phyloP scores from a whole-genome alignment of 2,888 invertebrate genomes.

The Agrilus mali region DNA sequence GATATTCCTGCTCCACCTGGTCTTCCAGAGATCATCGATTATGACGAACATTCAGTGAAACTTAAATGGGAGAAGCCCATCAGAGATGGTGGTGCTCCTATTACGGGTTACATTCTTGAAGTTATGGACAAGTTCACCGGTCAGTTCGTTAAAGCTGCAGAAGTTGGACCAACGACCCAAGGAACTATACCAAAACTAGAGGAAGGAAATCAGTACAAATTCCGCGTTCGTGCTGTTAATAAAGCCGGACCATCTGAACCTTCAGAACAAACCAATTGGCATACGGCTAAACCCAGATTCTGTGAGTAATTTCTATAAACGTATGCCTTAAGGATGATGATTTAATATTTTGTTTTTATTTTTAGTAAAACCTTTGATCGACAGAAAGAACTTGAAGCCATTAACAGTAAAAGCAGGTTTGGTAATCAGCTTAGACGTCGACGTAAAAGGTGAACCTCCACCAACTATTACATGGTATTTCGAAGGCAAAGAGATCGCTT shows the following conservation, averaged over 20 bases:
- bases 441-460: constrained; percentile 86
- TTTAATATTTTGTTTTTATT: constrained; percentile 14
- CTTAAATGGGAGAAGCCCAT: constrained; percentile 85
- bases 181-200: constrained; percentile 83
- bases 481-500: constrained; percentile 53
- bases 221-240: constrained; percentile 87
- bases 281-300: constrained; percentile 78
- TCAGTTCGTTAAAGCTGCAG: constrained; percentile 72
- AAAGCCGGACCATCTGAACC: constrained; percentile 90
- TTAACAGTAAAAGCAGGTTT: constrained; percentile 79
- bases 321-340: too few species aligned
- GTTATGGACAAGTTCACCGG: constrained; percentile 81
- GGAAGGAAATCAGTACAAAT: constrained; percentile 92
- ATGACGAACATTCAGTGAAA: constrained; percentile 82
- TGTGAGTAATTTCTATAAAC: constrained; percentile 42
- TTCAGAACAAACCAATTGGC: constrained; percentile 84
- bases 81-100: constrained; percentile 85
- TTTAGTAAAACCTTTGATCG: constrained; percentile 87
- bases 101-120: constrained; percentile 87
- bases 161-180: constrained; percentile 73
- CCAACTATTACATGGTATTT: constrained; percentile 85
- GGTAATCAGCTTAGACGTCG: constrained; percentile 74
- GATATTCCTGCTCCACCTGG: constrained; percentile 81
- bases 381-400: constrained; percentile 78
- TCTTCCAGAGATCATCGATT: constrained; percentile 81